phyloP scores from a whole-genome alignment of 35 echinoderm and acorn worm genomes.

The Strongylocentrotus purpuratus region DNA sequence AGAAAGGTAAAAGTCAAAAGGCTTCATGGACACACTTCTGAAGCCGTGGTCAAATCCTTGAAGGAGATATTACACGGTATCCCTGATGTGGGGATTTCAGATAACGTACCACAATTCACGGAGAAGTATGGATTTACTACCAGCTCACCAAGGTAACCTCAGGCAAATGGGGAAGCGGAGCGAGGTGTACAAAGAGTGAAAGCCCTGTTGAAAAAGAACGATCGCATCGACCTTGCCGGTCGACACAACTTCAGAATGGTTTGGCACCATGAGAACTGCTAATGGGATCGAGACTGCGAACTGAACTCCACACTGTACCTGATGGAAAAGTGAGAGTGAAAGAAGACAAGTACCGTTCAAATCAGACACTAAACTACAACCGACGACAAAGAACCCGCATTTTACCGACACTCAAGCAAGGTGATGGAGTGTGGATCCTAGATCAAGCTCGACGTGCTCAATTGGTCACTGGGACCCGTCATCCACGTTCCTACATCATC shows the following conservation, averaged over 20 bases:
- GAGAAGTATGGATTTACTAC: background rate
- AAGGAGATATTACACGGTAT: conserved; percentile 57
- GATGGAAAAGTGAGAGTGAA: background rate
- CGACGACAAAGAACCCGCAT: background rate
- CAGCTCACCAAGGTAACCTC: too few relatives aligned
- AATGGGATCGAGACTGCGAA: too few relatives aligned
- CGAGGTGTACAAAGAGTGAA: background rate
- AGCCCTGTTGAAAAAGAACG: conserved; percentile 25
- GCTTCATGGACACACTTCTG: conserved; percentile 3
- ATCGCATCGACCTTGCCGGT: conserved; percentile 12
- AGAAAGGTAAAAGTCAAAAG: conserved; percentile 46
- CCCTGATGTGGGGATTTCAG: background rate
- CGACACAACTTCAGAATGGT: conserved; percentile 52
- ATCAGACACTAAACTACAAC: conserved; percentile 50
- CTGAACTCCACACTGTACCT: background rate
- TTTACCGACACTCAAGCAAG: background rate
- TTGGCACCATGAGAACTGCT: too few relatives aligned
- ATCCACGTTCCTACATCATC: conserved; percentile 33
- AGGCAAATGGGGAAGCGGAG: conserved; percentile 41
- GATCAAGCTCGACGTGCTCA: conserved; percentile 45
- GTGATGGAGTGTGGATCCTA: conserved; percentile 38
- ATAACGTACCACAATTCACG: background rate
- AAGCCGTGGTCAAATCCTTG: background rate
- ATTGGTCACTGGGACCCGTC: background rate
- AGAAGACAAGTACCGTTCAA: conserved; percentile 4